Conservation (phyloP, 2,888 invertebrate genomes). For the Beris morrisii region DNA sequence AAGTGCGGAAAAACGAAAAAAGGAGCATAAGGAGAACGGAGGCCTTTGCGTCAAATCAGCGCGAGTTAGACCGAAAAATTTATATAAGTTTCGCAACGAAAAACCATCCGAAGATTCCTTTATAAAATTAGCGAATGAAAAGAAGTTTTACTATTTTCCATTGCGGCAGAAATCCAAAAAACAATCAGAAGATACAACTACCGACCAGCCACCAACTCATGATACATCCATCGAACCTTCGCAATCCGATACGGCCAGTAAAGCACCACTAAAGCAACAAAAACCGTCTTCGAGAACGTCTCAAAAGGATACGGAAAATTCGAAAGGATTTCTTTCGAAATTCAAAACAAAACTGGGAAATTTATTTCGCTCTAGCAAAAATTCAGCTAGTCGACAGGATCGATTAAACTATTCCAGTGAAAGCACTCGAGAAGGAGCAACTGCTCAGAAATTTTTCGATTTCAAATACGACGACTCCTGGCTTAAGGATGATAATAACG, state of each 20-base stretch:
- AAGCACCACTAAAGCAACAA: too few species aligned
- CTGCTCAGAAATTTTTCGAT: constrained; percentile 11
- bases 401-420: background rate
- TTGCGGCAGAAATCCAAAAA: background rate
- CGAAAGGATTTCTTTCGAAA: constrained; percentile 1
- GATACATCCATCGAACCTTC: too few species aligned
- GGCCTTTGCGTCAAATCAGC: background rate
- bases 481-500: constrained; percentile 1
- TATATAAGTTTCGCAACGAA: background rate
- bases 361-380: constrained; percentile 10
- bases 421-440: background rate
- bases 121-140: background rate
- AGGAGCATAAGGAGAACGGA: background rate
- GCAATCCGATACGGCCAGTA: too few species aligned
- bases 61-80: too few species aligned
- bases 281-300: too few species aligned
- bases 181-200: constrained; percentile 1
- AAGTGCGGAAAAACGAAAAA: background rate
- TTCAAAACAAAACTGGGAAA: constrained; percentile 13
- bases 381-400: background rate
- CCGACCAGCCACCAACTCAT: too few species aligned
- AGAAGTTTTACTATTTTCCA: constrained; percentile 27
- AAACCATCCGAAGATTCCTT: background rate
- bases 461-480: constrained; percentile 15
- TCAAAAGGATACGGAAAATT: background rate